phyloP scores from a whole-genome alignment of 1,140 invertebrate species.

The Drosophila tristis region DNA sequence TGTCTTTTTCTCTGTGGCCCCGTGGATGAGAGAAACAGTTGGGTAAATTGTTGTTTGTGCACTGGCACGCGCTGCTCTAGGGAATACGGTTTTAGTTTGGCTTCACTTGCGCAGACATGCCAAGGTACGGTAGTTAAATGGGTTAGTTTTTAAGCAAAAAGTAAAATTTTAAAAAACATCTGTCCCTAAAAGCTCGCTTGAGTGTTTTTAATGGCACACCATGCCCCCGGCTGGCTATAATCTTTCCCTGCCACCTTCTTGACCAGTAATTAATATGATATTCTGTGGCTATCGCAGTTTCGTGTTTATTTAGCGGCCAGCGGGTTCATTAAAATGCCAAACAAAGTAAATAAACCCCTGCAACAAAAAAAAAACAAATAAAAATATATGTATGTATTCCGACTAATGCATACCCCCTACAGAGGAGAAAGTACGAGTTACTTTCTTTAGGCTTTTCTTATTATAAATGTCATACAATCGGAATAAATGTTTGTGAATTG shows the following conservation, averaged over 20 bases:
- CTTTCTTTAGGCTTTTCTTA: too few species aligned
- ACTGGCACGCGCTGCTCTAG: slow-evolving; percentile 47
- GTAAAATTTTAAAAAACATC: neutral
- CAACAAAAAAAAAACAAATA: slow-evolving; percentile 6
- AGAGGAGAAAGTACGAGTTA: too few species aligned
- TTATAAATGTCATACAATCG: too few species aligned
- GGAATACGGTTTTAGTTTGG: slow-evolving; percentile 60
- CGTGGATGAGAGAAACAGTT: slow-evolving; percentile 49
- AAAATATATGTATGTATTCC: neutral
- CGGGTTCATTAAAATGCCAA: slow-evolving; percentile 69
- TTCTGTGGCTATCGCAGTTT: slow-evolving; percentile 22
- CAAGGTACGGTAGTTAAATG: slow-evolving; percentile 51
- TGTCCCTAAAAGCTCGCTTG: slow-evolving; percentile 25
- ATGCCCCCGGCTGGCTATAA: neutral
- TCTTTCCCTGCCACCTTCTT: neutral
- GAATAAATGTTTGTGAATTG: too few species aligned
- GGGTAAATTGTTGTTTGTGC: slow-evolving; percentile 61
- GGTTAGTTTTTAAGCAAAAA: slow-evolving; percentile 38
- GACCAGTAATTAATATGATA: slow-evolving; percentile 53
- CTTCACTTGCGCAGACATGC: slow-evolving; percentile 1
- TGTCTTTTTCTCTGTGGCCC: slow-evolving; percentile 24
- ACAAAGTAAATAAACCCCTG: slow-evolving; percentile 34
- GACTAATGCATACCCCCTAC: too few species aligned
- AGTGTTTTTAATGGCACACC: slow-evolving; percentile 41
- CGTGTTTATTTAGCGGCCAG: slow-evolving; percentile 36